A percentile compares a stretch with the other conserved stretches of the same genome.
Conservation (phyloP, 2,888 invertebrate genomes). For the Tridacna crocea region DNA sequence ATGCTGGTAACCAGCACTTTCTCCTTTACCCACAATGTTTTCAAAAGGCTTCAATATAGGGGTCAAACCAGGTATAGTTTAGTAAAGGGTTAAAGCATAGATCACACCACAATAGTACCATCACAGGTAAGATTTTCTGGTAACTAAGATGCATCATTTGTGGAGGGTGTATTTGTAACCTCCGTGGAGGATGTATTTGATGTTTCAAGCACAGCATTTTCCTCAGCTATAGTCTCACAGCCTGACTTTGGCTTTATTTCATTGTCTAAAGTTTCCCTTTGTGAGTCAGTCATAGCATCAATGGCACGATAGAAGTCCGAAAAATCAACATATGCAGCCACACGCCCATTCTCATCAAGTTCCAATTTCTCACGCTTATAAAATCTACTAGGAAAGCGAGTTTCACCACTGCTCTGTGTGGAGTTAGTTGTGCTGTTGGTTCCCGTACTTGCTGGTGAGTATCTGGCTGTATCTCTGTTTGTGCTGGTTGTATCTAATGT, state of each 20-base stretch:
- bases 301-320: constrained; percentile 86
- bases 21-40: too few species aligned
- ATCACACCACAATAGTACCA: too few species aligned
- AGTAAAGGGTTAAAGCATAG: too few species aligned
- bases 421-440: constrained; percentile 78
- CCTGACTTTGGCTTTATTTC: constrained; percentile 79
- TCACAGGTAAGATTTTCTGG: too few species aligned
- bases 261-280: constrained; percentile 74
- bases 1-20: too few species aligned
- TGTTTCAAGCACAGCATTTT: constrained; percentile 55
- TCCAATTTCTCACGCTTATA: constrained; percentile 79
- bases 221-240: constrained; percentile 81
- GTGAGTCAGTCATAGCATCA: constrained; percentile 77
- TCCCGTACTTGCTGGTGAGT: constrained; percentile 59
- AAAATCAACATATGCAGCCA: constrained; percentile 94
- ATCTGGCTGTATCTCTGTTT: constrained; percentile 41
- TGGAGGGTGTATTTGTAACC: constrained; percentile 16
- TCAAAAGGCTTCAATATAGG: too few species aligned
- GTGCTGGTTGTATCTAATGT: constrained; percentile 49
- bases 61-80: too few species aligned
- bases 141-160: neutral
- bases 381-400: constrained; percentile 70
- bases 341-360: constrained; percentile 89
- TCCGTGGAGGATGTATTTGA: neutral
- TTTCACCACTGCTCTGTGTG: constrained; percentile 79